A percentile compares a stretch with the other conserved stretches of the same genome.
phyloP scores from a whole-genome alignment of 2,113 vertebrate species.

The Carassius gibelio region DNA sequence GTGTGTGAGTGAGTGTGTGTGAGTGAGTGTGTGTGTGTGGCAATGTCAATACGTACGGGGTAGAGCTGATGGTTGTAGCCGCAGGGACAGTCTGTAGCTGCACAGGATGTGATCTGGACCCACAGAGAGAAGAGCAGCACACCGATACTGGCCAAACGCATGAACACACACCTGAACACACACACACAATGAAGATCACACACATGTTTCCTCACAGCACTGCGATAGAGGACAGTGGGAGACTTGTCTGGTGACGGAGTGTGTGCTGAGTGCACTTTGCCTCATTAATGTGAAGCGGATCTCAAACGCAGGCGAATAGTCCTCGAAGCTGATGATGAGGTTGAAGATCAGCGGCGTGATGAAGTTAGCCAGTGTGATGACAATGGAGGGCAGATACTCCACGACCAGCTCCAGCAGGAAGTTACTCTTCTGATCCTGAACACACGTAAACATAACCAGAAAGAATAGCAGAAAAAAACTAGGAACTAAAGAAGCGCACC shows the following conservation, averaged over 20 bases:
- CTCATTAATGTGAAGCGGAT: slow-evolving; percentile 90
- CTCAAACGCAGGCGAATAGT: slow-evolving; percentile 92
- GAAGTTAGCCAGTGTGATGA: slow-evolving; percentile 92
- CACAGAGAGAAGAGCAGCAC: slow-evolving; percentile 90
- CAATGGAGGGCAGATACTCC: slow-evolving; percentile 92
- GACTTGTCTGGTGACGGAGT: no score
- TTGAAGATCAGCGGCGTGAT: slow-evolving; percentile 85
- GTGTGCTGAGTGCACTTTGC: slow-evolving; percentile 47
- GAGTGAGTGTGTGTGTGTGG: slow-evolving; percentile 16
- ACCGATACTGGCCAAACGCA: slow-evolving; percentile 89
- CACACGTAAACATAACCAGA: neutral
- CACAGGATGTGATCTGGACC: slow-evolving; percentile 87
- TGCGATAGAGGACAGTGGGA: no score
- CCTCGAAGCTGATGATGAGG: slow-evolving; percentile 85
- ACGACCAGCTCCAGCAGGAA: slow-evolving; percentile 80
- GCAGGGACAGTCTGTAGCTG: slow-evolving; percentile 73
- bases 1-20: no score
- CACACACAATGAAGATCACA: slow-evolving; percentile 3
- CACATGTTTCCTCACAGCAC: neutral
- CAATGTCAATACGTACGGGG: slow-evolving; percentile 77
- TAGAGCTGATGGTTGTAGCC: slow-evolving; percentile 90
- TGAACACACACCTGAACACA: slow-evolving; percentile 86
- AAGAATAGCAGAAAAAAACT: neutral
- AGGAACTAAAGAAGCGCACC: neutral
- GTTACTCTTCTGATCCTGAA: slow-evolving; percentile 55